Evolutionary conservation across 2,888 invertebrate species (phyloP).

Genomic region (Cenopis cana): DNA sequence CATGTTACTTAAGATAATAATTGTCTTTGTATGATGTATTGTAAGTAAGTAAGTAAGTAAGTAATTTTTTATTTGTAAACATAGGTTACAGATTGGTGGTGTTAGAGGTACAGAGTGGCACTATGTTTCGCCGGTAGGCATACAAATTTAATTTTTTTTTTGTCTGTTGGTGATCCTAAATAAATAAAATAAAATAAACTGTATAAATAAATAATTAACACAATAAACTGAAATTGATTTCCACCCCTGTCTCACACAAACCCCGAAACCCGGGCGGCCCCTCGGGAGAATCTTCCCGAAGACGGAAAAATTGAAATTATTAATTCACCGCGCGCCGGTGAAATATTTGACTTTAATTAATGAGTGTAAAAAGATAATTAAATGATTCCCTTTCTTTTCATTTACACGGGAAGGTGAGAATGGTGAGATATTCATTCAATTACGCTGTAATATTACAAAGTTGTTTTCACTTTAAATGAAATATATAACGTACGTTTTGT

Average conservation of each 20-base stretch:
- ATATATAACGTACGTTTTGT: no score
- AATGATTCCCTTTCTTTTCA: conserved; percentile 24
- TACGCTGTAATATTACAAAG: not conserved
- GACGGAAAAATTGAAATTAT: conserved; percentile 34
- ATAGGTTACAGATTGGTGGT: no score
- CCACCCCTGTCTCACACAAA: conserved; percentile 14
- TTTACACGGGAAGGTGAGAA: conserved; percentile 10
- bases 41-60: no score
- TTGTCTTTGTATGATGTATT: no score
- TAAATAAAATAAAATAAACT: no score
- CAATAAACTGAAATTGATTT: conserved; percentile 22
- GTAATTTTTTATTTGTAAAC: no score
- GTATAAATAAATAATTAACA: conserved; percentile 22
- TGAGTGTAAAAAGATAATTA: conserved; percentile 38
- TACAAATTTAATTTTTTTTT: no score
- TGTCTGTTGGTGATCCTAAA: no score
- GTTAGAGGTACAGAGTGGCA: no score
- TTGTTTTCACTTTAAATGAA: no score
- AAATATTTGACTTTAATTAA: conserved; percentile 44
- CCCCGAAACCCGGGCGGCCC: conserved; percentile 3
- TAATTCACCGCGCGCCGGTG: conserved; percentile 28
- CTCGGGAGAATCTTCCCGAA: not conserved
- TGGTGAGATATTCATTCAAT: not conserved
- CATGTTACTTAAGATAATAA: no score
- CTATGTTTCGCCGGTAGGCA: no score